Conservation (phyloP, 2,888 invertebrate species). For the Cyclophora albipunctata region DNA sequence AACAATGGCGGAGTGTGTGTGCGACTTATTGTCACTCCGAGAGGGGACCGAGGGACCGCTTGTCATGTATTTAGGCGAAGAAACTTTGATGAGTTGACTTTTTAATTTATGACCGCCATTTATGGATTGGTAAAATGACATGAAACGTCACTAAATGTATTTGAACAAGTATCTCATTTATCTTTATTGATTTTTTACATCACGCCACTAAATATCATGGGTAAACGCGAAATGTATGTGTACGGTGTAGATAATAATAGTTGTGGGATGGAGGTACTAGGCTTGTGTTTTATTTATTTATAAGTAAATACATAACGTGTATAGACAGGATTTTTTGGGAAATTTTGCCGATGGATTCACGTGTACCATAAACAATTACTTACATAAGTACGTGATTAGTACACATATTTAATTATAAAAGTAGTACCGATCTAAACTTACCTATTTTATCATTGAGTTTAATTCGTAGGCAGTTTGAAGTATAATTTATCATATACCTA, state of each 20-base stretch:
- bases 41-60: conserved; percentile 69
- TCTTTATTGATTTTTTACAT: conserved; percentile 60
- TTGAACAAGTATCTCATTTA: conserved; percentile 45
- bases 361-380: too few species aligned
- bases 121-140: conserved; percentile 34
- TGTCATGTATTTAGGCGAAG: conserved; percentile 74
- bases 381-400: too few species aligned
- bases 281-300: too few species aligned
- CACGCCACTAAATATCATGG: conserved; percentile 49
- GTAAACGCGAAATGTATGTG: conserved; percentile 32
- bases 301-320: too few species aligned
- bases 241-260: too few species aligned
- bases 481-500: too few species aligned
- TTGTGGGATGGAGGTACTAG: too few species aligned
- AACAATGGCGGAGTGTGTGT: conserved; percentile 57
- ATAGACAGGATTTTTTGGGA: background rate
- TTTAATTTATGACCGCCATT: conserved; percentile 61
- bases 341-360: too few species aligned
- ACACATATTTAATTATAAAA: too few species aligned
- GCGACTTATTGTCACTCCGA: conserved; percentile 72
- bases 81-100: conserved; percentile 68
- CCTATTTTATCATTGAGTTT: too few species aligned
- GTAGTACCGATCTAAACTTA: too few species aligned
- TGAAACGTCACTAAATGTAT: conserved; percentile 33
- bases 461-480: too few species aligned